Evolutionary conservation across 2,113 vertebrate species (phyloP), one percentile per base, ranked within the genome.

Genomic region (Ciconia maguari): DNA sequence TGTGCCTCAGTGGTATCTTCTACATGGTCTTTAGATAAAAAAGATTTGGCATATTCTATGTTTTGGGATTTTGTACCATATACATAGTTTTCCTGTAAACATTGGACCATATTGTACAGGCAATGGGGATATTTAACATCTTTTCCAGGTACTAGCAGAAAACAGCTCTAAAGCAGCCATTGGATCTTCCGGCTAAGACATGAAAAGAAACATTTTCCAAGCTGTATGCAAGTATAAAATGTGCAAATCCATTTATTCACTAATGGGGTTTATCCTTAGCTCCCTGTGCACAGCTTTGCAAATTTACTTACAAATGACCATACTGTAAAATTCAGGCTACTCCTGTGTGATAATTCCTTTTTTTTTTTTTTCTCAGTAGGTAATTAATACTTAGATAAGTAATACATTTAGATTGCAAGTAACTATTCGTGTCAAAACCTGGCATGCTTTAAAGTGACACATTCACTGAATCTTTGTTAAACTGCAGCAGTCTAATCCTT

Each of bases 261-360:
- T 95, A 91, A 83, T 68, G 32, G 57, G 48, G 36, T 90, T 96
- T 95, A 85, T 89, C 41, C 41, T 57, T 72, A 74, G 41, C 65
- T 88, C 62, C 42, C 49, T 91, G 55, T 87, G 36, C 61, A 91
- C 36, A 87, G 41, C 65, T 87, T 94, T 85, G 70, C 30, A 89
- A 91, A 93, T 96, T 91, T 91, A 55, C 80, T 93, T 91, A 85
- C 52, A 90, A 85, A 87, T 81, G 49, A 51, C 74, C 72, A 17
- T 71, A 44, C 11, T 38, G 38, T 87, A 87, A 83, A 91, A 88
- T 75, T 70, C 18, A 52, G 72, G 21, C 14, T 84, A 52, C n/a
- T 90, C 46, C 30, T 89, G 38, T 75, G 70, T 52, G 81, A 58
- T 83, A 94, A 82, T 5, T 49, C 3, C 32, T 32, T 34, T 34